A percentile compares a stretch with the other conserved stretches of the same genome.
Conservation (phyloP, 2,797 vertebrate genomes). For the Potorous gilbertii region DNA sequence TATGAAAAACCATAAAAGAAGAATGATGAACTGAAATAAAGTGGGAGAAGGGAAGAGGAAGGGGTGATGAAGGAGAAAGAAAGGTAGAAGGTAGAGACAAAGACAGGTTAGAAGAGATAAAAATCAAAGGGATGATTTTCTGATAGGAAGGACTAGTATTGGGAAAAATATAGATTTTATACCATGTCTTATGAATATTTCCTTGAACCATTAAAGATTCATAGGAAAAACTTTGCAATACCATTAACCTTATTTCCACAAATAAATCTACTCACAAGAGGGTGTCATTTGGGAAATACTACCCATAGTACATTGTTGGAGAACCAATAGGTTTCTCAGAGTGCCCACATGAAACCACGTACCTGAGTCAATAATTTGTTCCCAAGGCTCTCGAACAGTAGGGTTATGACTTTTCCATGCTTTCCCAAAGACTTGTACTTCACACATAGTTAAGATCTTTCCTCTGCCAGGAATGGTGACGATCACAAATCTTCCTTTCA, state of each 20-base stretch:
- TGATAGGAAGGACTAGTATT: neutral
- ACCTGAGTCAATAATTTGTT: neutral
- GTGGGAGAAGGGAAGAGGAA: neutral
- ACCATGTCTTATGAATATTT: neutral
- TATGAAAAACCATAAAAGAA: neutral
- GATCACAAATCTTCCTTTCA: constrained; percentile 61
- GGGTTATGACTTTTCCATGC: neutral
- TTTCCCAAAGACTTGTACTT: constrained; percentile 55
- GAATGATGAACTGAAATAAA: neutral
- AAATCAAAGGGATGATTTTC: neutral
- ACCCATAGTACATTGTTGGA: neutral
- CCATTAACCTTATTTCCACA: neutral
- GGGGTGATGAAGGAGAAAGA: neutral
- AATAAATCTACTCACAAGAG: neutral
- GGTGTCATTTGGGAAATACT: neutral
- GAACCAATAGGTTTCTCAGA: neutral
- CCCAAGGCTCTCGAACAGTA: neutral
- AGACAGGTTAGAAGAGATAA: neutral
- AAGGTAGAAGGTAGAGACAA: neutral
- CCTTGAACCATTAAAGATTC: neutral
- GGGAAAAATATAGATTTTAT: neutral
- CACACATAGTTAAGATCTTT: constrained; percentile 62
- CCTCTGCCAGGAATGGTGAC: constrained; percentile 56
- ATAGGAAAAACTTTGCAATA: neutral
- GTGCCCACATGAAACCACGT: neutral